Evolutionary conservation across 2,113 vertebrate species (phyloP).

Genomic region (Sebastes fasciatus): DNA sequence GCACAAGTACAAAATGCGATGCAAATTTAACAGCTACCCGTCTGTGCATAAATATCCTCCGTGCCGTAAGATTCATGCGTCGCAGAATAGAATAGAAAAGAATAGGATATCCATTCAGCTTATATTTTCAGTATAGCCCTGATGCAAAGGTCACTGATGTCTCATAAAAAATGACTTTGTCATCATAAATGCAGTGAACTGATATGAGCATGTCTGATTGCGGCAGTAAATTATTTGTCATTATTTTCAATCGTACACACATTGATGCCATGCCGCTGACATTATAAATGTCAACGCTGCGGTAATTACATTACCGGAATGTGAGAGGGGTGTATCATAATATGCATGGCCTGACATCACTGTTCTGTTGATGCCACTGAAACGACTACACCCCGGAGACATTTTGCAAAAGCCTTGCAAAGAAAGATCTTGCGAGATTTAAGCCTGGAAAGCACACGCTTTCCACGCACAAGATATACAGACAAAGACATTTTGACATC

Average conservation of each 20-base stretch:
- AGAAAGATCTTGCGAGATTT: neutral
- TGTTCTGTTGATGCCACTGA: neutral
- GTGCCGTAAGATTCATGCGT: slow-evolving; percentile 8
- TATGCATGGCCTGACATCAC: slow-evolving; percentile 6
- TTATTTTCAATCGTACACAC: neutral
- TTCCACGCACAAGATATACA: too few species aligned
- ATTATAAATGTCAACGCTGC: slow-evolving; percentile 40
- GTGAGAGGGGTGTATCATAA: slow-evolving; percentile 2
- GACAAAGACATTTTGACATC: too few species aligned
- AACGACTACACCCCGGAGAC: neutral
- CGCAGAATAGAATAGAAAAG: neutral
- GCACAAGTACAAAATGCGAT: slow-evolving; percentile 39
- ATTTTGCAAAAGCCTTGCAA: neutral
- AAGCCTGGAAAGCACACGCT: neutral
- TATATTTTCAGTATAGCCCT: slow-evolving; percentile 11
- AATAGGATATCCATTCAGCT: neutral
- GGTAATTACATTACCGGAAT: slow-evolving; percentile 29
- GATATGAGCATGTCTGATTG: slow-evolving; percentile 30
- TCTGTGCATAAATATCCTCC: slow-evolving; percentile 14
- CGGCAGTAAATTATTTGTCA: slow-evolving; percentile 16
- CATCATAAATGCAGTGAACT: slow-evolving; percentile 41
- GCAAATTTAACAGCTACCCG: slow-evolving; percentile 17
- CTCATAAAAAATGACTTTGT: slow-evolving; percentile 13
- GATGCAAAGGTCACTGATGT: slow-evolving; percentile 59
- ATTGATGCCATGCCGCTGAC: slow-evolving; percentile 2